phyloP scores from a whole-genome alignment of 2,888 invertebrate species.

The Hipparchia semele region DNA sequence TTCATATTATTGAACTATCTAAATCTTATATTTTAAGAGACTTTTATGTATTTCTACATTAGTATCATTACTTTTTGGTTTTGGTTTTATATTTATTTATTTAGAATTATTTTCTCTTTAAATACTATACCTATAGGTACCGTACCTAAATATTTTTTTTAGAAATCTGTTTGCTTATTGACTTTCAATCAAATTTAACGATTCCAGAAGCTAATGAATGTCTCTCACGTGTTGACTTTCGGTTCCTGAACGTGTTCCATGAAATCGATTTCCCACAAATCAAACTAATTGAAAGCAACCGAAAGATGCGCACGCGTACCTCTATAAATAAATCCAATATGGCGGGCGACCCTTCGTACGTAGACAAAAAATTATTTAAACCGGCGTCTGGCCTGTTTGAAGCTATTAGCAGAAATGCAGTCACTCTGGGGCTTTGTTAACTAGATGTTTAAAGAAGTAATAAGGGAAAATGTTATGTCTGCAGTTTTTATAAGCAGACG shows the following conservation, averaged over 20 bases:
- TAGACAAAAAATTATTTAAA: conserved; percentile 53
- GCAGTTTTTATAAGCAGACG: neutral
- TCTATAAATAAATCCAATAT: conserved; percentile 67
- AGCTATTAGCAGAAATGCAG: conserved; percentile 59
- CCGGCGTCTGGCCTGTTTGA: conserved; percentile 39
- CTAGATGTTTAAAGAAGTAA: conserved; percentile 33
- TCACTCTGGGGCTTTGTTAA: conserved; percentile 32
- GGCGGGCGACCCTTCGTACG: conserved; percentile 59
- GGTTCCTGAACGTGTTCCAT: conserved; percentile 46
- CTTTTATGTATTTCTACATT: too few relatives aligned
- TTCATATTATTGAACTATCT: too few relatives aligned
- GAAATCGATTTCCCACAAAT: conserved; percentile 69
- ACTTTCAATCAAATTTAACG: conserved; percentile 21
- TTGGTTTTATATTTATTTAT: too few relatives aligned
- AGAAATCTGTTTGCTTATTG: conserved; percentile 5
- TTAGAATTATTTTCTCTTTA: too few relatives aligned
- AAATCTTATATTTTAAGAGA: too few relatives aligned
- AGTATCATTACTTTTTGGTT: too few relatives aligned
- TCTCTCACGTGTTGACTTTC: conserved; percentile 30
- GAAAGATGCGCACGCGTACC: conserved; percentile 60
- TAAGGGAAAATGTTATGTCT: conserved; percentile 21
- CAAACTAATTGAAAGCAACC: conserved; percentile 72
- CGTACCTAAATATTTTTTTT: neutral
- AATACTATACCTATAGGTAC: neutral
- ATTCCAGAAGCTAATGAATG: conserved; percentile 31